These are phyloP conservation scores for Crocidura indochinensis DNA, from an alignment of 2,797 vertebrate genomes.

Conservation along the genomic window DNA sequence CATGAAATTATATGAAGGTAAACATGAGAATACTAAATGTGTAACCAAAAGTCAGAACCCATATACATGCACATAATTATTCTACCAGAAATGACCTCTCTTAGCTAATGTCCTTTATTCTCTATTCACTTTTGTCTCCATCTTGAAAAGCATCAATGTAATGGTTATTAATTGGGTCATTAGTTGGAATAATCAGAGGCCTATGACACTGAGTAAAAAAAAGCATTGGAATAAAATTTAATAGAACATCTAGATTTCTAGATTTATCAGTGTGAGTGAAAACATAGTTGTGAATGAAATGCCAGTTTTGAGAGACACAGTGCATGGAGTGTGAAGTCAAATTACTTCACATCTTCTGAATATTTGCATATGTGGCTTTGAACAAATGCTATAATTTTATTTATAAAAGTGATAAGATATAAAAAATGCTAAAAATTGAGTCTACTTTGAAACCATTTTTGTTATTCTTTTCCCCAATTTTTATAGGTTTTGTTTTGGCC, in stretches of 20 bases:
- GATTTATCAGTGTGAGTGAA: background rate
- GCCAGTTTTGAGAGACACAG: background rate
- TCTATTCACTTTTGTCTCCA: background rate
- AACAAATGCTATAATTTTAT: constrained; percentile 35
- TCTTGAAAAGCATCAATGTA: background rate
- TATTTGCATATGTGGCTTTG: background rate
- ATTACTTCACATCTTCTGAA: constrained; percentile 1
- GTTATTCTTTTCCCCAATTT: too few species aligned
- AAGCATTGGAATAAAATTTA: background rate
- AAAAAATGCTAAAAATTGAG: background rate
- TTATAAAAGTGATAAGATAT: constrained; percentile 18
- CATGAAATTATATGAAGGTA: background rate
- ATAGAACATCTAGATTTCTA: background rate
- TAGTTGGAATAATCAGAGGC: background rate
- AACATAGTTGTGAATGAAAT: background rate
- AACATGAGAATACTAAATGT: background rate
- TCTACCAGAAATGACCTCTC: background rate
- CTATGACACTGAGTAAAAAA: background rate
- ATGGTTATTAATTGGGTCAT: background rate
- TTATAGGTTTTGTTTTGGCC: too few species aligned
- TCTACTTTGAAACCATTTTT: constrained; percentile 1
- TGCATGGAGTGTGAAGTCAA: background rate
- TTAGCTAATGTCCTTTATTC: background rate
- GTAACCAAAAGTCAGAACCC: background rate
- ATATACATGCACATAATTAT: background rate